These are phyloP conservation scores for Dicaeum eximium DNA, from an alignment of 2,113 vertebrate genomes.

Conservation along the genomic window DNA sequence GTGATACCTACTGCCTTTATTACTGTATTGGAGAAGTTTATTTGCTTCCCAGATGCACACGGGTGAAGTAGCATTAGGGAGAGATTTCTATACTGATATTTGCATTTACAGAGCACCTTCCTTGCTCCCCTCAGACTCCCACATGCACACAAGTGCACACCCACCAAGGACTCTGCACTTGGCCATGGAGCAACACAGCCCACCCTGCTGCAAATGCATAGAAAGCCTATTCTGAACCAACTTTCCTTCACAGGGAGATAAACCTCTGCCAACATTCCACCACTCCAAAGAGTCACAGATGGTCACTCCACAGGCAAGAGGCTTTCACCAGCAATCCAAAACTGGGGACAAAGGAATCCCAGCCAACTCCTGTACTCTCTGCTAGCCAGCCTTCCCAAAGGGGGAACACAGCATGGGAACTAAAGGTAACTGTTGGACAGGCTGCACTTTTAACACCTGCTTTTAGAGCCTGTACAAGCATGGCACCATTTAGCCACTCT, in stretches of 20 bases:
- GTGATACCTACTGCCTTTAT: not conserved
- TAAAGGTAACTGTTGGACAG: not conserved
- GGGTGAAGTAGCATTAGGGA: not conserved
- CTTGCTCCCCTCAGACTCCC: not conserved
- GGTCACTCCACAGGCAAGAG: not conserved
- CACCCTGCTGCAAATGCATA: not conserved
- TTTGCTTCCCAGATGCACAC: not conserved
- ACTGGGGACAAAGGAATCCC: not conserved
- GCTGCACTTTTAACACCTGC: not conserved
- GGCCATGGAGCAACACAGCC: not conserved
- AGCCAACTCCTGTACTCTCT: not conserved
- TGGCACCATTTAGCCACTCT: not conserved
- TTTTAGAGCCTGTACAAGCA: not conserved
- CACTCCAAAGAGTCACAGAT: not conserved
- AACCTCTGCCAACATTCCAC: not conserved
- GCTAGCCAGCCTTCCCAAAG: not conserved
- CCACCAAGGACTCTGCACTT: not conserved
- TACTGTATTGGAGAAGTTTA: not conserved
- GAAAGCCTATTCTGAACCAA: not conserved
- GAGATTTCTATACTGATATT: not conserved
- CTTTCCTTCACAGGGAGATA: not conserved
- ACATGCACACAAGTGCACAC: not conserved
- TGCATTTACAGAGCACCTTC: not conserved
- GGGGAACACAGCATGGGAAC: not conserved
- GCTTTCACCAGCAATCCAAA: not conserved